Percentiles rank a stretch among this genome's conserved stretches.
phyloP scores from a whole-genome alignment of 2,113 vertebrate species.

The Mesocricetus auratus region DNA sequence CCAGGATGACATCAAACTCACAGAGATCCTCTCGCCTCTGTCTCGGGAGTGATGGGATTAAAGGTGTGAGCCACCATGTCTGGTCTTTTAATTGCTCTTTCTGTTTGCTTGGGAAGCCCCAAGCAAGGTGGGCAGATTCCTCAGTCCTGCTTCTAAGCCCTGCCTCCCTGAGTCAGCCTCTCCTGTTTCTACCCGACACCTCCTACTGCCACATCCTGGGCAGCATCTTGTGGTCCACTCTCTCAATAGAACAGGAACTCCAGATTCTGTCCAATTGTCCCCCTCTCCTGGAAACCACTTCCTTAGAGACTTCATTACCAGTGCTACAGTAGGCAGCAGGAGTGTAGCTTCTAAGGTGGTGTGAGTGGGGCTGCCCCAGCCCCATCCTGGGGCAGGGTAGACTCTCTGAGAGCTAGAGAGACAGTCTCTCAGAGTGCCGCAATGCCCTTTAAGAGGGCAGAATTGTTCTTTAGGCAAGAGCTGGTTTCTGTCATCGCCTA shows the following conservation, averaged over 20 bases:
- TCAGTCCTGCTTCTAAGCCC: neutral
- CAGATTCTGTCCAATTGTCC: neutral
- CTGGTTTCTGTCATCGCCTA: neutral
- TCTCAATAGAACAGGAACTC: neutral
- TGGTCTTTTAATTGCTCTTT: neutral
- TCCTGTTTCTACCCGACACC: neutral
- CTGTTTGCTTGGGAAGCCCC: neutral
- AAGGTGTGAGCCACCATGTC: neutral
- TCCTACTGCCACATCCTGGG: accelerated
- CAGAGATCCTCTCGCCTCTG: neutral
- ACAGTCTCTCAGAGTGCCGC: neutral
- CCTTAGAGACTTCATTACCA: neutral
- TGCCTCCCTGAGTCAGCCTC: neutral
- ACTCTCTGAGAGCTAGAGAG: too few relatives aligned
- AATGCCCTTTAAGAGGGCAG: neutral
- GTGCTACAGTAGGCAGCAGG: too few relatives aligned
- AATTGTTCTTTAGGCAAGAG: neutral
- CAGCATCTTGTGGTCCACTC: accelerated
- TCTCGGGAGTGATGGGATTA: neutral
- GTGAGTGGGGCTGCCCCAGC: neutral
- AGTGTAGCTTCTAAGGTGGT: neutral
- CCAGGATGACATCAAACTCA: neutral
- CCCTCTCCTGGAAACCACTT: neutral
- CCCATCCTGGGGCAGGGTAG: neutral
- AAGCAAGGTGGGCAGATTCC: accelerated